Percentiles rank a stretch among this genome's conserved stretches.
phyloP scores from a whole-genome alignment of 2,888 invertebrate genomes.

The Tridacna gigas region DNA sequence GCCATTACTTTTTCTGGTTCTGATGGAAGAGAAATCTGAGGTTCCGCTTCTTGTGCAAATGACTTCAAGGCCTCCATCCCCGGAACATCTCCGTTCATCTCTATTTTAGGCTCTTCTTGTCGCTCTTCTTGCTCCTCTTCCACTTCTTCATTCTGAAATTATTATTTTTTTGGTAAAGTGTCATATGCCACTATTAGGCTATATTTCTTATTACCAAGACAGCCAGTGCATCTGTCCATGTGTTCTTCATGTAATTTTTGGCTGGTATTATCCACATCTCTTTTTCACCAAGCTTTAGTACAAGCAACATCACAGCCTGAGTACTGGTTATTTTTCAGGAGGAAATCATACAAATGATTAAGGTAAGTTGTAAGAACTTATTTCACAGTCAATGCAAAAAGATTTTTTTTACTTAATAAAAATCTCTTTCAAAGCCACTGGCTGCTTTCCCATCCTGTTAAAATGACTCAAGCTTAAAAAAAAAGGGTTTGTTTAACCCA shows the following conservation, averaged over 20 bases:
- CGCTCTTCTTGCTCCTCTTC: conserved; percentile 24
- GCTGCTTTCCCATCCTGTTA: no score
- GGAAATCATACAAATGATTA: no score
- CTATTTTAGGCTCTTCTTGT: conserved; percentile 33
- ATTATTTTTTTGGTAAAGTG: neutral
- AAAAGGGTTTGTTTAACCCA: no score
- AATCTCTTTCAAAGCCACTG: no score
- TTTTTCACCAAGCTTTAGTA: no score
- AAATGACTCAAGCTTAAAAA: no score
- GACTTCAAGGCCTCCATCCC: conserved; percentile 19
- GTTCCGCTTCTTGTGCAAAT: neutral
- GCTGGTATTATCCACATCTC: no score
- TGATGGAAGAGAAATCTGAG: conserved; percentile 4
- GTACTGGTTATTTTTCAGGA: no score
- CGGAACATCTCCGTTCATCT: neutral
- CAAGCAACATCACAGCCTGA: no score
- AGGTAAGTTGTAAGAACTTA: no score
- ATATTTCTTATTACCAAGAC: neutral
- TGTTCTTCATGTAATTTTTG: neutral
- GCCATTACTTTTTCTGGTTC: conserved; percentile 44
- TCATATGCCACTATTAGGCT: neutral
- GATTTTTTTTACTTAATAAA: no score
- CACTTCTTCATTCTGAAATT: conserved; percentile 31
- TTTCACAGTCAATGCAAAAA: no score
- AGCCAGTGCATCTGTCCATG: neutral